Evolutionary conservation across 2,888 invertebrate species (phyloP).

Genomic region (Tipula vernalis): DNA sequence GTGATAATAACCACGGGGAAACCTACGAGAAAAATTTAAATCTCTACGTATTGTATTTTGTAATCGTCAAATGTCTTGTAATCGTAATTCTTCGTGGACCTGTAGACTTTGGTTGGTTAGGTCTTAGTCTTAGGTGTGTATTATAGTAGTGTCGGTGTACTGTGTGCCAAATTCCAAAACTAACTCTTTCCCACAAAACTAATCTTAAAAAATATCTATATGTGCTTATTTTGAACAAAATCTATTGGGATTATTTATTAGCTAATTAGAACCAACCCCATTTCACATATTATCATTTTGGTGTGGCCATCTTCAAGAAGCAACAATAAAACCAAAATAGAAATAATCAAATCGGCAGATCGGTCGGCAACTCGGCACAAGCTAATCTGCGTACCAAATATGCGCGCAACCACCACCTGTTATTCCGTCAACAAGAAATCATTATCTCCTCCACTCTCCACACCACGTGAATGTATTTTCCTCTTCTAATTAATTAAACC

Average conservation of each 20-base stretch:
- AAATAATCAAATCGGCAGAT: background rate
- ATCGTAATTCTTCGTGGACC: background rate
- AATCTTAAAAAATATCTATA: too few species aligned
- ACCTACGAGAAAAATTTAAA: background rate
- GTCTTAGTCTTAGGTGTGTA: too few species aligned
- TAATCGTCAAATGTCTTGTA: too few species aligned
- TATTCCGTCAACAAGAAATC: background rate
- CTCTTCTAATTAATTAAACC: background rate
- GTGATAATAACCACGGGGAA: background rate
- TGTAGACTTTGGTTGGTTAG: background rate
- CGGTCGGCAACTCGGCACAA: too few species aligned
- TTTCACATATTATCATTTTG: background rate
- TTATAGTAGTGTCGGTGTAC: too few species aligned
- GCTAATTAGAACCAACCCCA: too few species aligned
- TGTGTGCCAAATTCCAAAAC: too few species aligned
- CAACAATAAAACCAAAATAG: background rate
- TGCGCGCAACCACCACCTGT: conserved; percentile 4
- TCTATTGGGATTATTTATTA: too few species aligned
- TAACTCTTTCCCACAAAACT: too few species aligned
- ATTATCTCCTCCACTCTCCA: background rate
- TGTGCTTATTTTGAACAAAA: too few species aligned
- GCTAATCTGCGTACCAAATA: background rate
- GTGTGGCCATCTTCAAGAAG: background rate
- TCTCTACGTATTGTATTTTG: too few species aligned
- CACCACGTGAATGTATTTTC: background rate